Base-by-base conservation (phyloP, 2,888 invertebrate genomes). In the Norana najaformis region DNA sequence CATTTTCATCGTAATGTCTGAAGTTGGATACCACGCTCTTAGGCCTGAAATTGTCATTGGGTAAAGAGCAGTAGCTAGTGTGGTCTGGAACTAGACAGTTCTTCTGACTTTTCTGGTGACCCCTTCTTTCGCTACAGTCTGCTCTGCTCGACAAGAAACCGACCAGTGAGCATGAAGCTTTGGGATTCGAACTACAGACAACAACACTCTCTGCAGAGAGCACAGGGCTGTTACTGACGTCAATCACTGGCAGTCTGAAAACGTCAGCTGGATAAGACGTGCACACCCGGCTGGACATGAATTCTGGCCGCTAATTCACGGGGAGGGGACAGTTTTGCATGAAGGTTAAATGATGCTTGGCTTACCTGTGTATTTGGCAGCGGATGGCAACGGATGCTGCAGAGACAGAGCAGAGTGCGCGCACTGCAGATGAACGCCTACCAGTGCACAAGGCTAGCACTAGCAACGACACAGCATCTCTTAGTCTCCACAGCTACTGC, bases 381-480 rank as follows among this genome's bases (percentile, higher is more conserved):
- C n/a, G 69, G n/a, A n/a, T 69, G 69, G 30, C 69, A n/a, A 69
- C 69, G n/a, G 30, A 69, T n/a, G 69, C n/a, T n/a, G 69, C 69
- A 1, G 1, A 6, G n/a, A n/a, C 69, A 69, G 69, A 47, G 16
- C n/a, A 69, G 69, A n/a, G 69, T 11, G 14, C 69, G 69, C n/a
- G 47, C 16, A 11, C 69, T 16, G 69, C 69, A n/a, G 69, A 69
- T 69, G 69, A 69, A n/a, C 69, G 11, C 30, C 69, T n/a, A n/a
- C n/a, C n/a, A n/a, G 30, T n/a, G 69, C 69, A 69, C 8, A 69
- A n/a, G 6, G n/a, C 69, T 0, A 30, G 16, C 53, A 53, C 69
- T 69, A 69, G 69, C 69, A 69, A n/a, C 69, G 69, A 69, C 69
- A n/a, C 30, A 69, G 69, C 69, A 69, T 69, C 69, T n/a, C 69